These are phyloP conservation scores for Betta splendens DNA, from an alignment of 2,797 vertebrate genomes.

Conservation along the genomic window DNA sequence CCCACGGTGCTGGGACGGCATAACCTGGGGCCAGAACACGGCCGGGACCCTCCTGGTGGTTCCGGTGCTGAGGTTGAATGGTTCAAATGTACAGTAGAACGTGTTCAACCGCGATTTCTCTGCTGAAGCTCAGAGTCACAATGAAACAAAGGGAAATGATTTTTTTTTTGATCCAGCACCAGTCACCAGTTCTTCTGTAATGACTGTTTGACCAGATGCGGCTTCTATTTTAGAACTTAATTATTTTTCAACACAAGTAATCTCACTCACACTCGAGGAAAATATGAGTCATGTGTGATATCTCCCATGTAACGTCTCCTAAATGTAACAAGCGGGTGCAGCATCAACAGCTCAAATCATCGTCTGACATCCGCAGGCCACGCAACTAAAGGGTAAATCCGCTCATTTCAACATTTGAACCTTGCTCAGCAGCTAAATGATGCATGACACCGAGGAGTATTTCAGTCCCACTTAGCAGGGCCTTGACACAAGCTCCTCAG, in stretches of 20 bases:
- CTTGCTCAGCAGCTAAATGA: slow-evolving; percentile 49
- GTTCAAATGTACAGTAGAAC: too few species aligned
- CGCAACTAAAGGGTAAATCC: background rate
- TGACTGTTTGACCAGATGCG: too few species aligned
- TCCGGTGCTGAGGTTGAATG: too few species aligned
- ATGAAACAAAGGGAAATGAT: too few species aligned
- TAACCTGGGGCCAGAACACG: too few species aligned
- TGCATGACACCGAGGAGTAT: slow-evolving; percentile 49
- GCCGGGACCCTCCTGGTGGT: too few species aligned
- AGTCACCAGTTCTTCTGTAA: slow-evolving; percentile 1
- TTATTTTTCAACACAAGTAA: slow-evolving; percentile 7
- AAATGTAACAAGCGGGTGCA: background rate
- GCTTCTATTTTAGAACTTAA: slow-evolving; percentile 5
- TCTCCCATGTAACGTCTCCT: background rate
- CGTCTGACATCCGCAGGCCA: background rate
- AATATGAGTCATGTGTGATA: slow-evolving; percentile 6
- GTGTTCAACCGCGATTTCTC: too few species aligned
- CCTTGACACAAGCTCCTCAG: slow-evolving; percentile 43
- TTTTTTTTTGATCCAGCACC: background rate
- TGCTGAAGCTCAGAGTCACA: too few species aligned
- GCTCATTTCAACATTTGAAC: slow-evolving; percentile 8
- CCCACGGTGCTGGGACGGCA: too few species aligned
- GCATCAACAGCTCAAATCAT: background rate
- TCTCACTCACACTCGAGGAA: background rate
- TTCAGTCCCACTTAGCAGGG: slow-evolving; percentile 45